Conservation (phyloP, 1,140 invertebrate genomes). For the Drosophila ficusphila region DNA sequence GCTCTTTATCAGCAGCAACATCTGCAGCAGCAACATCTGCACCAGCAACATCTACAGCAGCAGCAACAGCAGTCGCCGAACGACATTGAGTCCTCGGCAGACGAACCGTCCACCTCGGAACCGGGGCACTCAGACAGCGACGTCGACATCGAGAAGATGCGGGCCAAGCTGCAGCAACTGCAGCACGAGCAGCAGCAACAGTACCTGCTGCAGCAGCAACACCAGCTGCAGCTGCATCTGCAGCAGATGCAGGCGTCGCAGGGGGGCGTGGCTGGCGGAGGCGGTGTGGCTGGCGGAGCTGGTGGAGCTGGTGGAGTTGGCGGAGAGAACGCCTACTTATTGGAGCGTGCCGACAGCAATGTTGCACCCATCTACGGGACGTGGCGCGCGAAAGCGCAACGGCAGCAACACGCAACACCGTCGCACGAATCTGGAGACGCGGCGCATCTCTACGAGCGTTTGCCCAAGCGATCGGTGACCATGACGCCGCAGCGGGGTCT, state of each 20-base stretch:
- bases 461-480: constrained; percentile 73
- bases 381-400: constrained; percentile 84
- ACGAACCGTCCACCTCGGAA: constrained; percentile 16
- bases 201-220: constrained; percentile 63
- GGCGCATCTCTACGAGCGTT: constrained; percentile 73
- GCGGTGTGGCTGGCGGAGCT: no score
- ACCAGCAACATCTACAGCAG: constrained; percentile 33
- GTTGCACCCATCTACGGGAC: constrained; percentile 79
- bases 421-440: constrained; percentile 40
- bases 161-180: constrained; percentile 74
- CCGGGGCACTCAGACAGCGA: constrained; percentile 21
- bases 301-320: no score
- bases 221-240: constrained; percentile 65
- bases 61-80: constrained; percentile 57
- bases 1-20: constrained; percentile 65
- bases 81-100: constrained; percentile 41
- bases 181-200: constrained; percentile 76
- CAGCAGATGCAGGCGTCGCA: constrained; percentile 64
- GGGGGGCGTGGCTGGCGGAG: constrained; percentile 8
- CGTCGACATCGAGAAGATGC: constrained; percentile 74
- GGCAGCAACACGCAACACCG: constrained; percentile 64
- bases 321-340: constrained; percentile 80
- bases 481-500: constrained; percentile 70
- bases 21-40: constrained; percentile 41
- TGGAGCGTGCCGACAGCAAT: constrained; percentile 78